phyloP scores from a whole-genome alignment of 2,888 invertebrate genomes.

The Melolontha melolontha region DNA sequence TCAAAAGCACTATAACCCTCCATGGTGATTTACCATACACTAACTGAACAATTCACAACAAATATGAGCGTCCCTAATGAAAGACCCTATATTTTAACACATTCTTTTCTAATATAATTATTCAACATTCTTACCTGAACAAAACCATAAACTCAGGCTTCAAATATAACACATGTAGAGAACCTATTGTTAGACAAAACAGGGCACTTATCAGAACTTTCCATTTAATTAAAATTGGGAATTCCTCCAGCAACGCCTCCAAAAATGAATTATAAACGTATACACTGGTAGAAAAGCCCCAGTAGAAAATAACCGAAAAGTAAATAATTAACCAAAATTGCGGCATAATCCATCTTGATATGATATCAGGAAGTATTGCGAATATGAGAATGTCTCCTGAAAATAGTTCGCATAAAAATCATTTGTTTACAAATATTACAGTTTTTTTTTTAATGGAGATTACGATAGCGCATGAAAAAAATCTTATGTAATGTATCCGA shows the following conservation, averaged over 20 bases:
- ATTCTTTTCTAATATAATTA: not conserved
- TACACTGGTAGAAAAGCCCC: slow-evolving; percentile 22
- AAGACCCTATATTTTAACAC: too few species aligned
- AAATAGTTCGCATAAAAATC: not conserved
- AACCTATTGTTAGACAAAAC: slow-evolving; percentile 6
- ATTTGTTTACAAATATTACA: too few species aligned
- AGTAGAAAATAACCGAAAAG: slow-evolving; percentile 23
- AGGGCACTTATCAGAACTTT: not conserved
- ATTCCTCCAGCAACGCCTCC: slow-evolving; percentile 23
- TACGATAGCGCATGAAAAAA: too few species aligned
- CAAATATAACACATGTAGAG: not conserved
- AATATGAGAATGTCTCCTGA: slow-evolving; percentile 26
- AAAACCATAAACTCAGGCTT: slow-evolving; percentile 5
- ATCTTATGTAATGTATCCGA: too few species aligned
- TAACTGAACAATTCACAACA: too few species aligned
- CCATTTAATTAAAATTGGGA: slow-evolving; percentile 13
- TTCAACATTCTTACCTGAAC: slow-evolving; percentile 14
- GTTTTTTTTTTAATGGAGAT: too few species aligned
- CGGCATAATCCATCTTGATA: slow-evolving; percentile 25
- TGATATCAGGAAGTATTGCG: slow-evolving; percentile 18
- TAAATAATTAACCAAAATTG: slow-evolving; percentile 24
- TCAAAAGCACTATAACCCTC: too few species aligned
- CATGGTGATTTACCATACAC: too few species aligned
- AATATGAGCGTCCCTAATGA: too few species aligned
- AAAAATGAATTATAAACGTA: slow-evolving; percentile 19